These are phyloP conservation scores for Mythimna loreyi DNA, from an alignment of 2,888 invertebrate genomes.

Conservation along the genomic window DNA sequence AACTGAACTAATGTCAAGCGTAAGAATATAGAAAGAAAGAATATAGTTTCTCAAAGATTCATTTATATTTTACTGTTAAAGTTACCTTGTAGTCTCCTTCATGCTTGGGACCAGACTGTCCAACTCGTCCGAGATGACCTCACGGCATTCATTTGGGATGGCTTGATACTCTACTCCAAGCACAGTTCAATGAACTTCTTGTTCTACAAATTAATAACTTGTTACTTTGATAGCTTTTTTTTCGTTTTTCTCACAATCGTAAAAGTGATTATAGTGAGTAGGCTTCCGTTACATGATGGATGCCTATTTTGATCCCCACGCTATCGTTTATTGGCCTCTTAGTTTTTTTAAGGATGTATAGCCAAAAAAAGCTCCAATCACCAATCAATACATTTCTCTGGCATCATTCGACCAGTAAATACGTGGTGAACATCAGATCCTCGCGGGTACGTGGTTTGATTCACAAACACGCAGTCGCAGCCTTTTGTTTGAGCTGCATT, in stretches of 20 bases:
- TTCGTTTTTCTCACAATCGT: background rate
- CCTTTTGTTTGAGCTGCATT: constrained; percentile 18
- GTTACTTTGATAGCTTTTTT: background rate
- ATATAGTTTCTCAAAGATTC: constrained; percentile 2
- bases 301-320: constrained; percentile 3
- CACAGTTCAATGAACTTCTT: constrained; percentile 43
- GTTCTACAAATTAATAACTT: constrained; percentile 25
- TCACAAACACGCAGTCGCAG: constrained; percentile 33
- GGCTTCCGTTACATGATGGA: constrained; percentile 4
- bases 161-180: constrained; percentile 16
- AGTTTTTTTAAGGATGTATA: background rate
- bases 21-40: no score
- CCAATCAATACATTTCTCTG: constrained; percentile 24
- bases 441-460: constrained; percentile 41
- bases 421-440: constrained; percentile 28
- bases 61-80: constrained; percentile 6
- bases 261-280: background rate
- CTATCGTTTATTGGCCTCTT: no score
- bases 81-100: constrained; percentile 26
- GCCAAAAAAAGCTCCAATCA: background rate
- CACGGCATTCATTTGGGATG: constrained; percentile 41
- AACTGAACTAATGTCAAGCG: background rate
- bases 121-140: constrained; percentile 32
- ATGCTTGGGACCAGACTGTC: constrained; percentile 16
- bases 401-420: constrained; percentile 32